Percentiles rank a stretch among this genome's conserved stretches.
Evolutionary conservation across 2,797 vertebrate genomes (phyloP).

Genomic region (Myotis planiceps): DNA sequence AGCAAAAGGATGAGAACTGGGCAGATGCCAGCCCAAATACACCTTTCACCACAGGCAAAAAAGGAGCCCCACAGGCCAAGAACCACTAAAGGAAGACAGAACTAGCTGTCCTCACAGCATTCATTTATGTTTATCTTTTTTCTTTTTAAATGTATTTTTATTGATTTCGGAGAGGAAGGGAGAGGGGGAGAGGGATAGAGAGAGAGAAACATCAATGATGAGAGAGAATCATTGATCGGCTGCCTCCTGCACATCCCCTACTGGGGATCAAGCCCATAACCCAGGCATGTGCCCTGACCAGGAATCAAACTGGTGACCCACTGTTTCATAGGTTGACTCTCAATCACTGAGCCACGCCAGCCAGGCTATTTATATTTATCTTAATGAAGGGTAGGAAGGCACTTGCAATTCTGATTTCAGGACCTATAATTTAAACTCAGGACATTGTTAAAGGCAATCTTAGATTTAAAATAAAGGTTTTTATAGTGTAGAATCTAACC

Average conservation of each 20-base stretch:
- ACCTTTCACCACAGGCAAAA: neutral
- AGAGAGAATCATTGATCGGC: no score
- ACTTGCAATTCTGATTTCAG: neutral
- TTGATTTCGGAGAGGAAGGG: no score
- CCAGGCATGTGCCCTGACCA: no score
- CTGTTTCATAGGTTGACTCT: no score
- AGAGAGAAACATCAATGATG: no score
- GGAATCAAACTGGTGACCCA: no score
- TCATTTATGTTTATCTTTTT: neutral
- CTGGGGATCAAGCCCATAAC: no score
- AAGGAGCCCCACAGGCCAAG: neutral
- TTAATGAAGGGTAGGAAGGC: neutral
- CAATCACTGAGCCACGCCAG: no score
- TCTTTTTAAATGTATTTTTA: no score
- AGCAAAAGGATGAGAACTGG: neutral
- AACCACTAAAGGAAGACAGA: neutral
- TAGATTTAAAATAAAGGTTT: neutral
- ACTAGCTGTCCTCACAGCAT: neutral
- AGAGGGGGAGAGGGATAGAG: no score
- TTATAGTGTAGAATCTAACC: neutral
- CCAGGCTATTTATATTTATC: neutral
- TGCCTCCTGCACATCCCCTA: no score
- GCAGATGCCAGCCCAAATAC: neutral
- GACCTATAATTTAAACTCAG: slow-evolving; percentile 11
- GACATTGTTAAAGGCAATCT: neutral